A percentile compares a stretch with the other conserved stretches of the same genome.
Evolutionary conservation across 2,797 vertebrate genomes (phyloP).

Genomic region (Anniella stebbinsi): DNA sequence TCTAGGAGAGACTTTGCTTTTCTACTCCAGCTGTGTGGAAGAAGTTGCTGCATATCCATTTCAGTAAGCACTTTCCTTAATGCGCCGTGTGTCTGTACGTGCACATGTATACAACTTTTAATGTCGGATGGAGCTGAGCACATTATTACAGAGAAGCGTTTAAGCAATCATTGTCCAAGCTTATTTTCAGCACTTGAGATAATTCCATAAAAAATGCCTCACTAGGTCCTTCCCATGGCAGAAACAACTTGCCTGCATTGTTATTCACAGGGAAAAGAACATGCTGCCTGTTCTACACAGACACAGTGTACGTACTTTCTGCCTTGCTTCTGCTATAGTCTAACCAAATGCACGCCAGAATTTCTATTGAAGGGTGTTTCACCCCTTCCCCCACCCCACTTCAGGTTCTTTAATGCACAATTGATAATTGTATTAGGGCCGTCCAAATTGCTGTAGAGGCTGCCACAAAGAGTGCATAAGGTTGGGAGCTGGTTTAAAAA

Average conservation of each 20-base stretch:
- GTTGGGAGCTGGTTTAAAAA: background rate
- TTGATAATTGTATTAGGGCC: background rate
- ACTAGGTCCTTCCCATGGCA: fast-evolving
- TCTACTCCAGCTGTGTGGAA: background rate
- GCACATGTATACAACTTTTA: background rate
- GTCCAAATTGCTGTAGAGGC: background rate
- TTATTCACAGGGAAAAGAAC: constrained; percentile 23
- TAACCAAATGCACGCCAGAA: background rate
- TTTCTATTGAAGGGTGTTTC: background rate
- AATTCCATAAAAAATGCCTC: background rate
- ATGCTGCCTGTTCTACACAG: fast-evolving
- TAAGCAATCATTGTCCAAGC: background rate
- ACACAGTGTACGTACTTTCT: background rate
- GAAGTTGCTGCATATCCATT: background rate
- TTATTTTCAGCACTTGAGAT: constrained; percentile 16
- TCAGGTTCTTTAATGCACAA: background rate
- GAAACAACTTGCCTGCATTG: background rate
- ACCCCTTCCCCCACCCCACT: background rate
- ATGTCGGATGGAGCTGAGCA: background rate
- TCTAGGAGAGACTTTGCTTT: background rate
- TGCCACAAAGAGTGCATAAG: background rate
- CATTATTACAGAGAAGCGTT: background rate
- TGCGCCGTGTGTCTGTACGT: background rate
- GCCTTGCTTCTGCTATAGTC: background rate
- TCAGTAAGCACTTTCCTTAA: background rate